Conservation (phyloP, 2,888 invertebrate genomes). For the Melinaea menophilus region DNA sequence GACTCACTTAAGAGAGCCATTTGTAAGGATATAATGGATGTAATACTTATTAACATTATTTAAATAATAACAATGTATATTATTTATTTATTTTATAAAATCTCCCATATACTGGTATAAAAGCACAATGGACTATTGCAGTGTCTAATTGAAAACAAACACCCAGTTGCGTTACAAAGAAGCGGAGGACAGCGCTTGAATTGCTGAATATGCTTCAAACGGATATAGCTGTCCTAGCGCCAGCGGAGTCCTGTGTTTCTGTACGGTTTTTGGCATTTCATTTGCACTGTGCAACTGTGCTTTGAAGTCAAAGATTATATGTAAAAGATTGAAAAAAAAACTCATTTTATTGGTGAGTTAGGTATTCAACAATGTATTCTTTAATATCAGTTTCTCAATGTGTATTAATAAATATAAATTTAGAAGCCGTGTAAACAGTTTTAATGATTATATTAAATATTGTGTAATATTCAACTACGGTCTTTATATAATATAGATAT, state of each 20-base stretch:
- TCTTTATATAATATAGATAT: too few relatives aligned
- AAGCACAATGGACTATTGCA: conserved; percentile 26
- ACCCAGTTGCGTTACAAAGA: conserved; percentile 34
- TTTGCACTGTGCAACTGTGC: not conserved
- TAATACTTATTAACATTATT: not conserved
- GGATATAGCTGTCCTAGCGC: conserved; percentile 30
- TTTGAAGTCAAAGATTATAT: not conserved
- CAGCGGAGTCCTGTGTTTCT: conserved; percentile 5
- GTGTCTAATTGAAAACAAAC: conserved; percentile 43
- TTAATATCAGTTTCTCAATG: too few relatives aligned
- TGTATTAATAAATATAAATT: too few relatives aligned
- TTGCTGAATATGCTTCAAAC: conserved; percentile 34
- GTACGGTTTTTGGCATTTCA: not conserved
- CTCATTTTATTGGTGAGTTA: too few relatives aligned
- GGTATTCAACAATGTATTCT: too few relatives aligned
- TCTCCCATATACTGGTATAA: not conserved
- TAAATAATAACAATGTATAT: not conserved
- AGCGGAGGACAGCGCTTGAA: conserved; percentile 33
- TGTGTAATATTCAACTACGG: too few relatives aligned
- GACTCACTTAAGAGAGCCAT: not conserved
- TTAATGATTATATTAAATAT: too few relatives aligned
- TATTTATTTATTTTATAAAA: not conserved
- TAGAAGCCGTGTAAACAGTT: too few relatives aligned
- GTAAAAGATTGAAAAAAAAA: not conserved
- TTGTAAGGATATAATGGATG: not conserved